Evolutionary conservation across 2,113 vertebrate genomes (phyloP), one percentile per base, ranked within the genome.

Genomic region (Pleuronectes platessa): DNA sequence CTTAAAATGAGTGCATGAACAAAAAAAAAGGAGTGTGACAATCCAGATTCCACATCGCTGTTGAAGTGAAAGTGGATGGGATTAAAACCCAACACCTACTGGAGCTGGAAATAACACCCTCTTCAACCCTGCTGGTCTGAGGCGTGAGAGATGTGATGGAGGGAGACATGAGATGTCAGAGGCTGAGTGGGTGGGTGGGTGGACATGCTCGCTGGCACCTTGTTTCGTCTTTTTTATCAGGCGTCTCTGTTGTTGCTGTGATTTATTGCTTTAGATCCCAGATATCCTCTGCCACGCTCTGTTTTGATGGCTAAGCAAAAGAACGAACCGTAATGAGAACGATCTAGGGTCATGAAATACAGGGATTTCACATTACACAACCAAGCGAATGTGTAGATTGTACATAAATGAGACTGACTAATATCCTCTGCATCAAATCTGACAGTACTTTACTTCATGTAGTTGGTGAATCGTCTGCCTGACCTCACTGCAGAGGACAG

Each of bases 51-150:
- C 24, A 51, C 53, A 69, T 61, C 37, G 59, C 64, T 70, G 73
- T 53, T 76, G 63, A 86, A 88, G 81, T 71, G 74, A 64, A 40
- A 68, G 60, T 35, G 27, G 37, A 85, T 75, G 80, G 76, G 78
- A 79, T 90, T 82, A 71, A 84, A 88, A 54, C 53, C 68, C 74
- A 81, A 90, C 84, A 90, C 86, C 83, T 85, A 35, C 62, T 55
- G 55, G 1, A 80, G 82, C 80, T 79, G 51, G 18, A 87, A 83
- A 80, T 56, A 61, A 81, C 86, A 92, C 86, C 78, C 88, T 88
- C 87, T 91, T 90, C 80, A 87, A 65, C 26, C 47, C 60, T 11
- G 47, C 65, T 70, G 82, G 72, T 70, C 56, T 66, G 61, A 17
- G 77, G 69, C 35, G 5, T 37, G 55, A 81, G 58, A 79, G 74